A percentile compares a stretch with the other conserved stretches of the same genome.
Conservation (phyloP, 1,140 invertebrate species). For the Microvelia longipes region DNA sequence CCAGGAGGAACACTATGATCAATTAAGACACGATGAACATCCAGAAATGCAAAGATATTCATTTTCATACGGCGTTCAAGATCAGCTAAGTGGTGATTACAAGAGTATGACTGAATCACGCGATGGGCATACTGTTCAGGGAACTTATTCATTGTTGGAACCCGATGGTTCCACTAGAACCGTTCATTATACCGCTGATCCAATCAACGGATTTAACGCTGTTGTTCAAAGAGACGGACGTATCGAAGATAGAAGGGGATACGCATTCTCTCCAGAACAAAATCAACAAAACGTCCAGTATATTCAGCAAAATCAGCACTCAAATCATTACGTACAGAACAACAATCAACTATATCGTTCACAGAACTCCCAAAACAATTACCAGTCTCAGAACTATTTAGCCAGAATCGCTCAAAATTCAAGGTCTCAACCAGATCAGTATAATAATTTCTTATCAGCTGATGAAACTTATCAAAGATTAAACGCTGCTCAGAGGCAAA, state of each 20-base stretch:
- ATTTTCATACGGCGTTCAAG: slow-evolving; percentile 3
- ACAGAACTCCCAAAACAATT: background rate
- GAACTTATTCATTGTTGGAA: slow-evolving; percentile 1
- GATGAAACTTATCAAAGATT: too few relatives aligned
- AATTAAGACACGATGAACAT: too few relatives aligned
- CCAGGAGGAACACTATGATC: background rate
- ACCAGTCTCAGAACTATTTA: background rate
- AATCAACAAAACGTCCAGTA: background rate
- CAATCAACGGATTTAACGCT: slow-evolving; percentile 3
- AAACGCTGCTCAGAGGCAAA: background rate
- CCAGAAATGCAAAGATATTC: background rate
- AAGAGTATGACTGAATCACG: background rate
- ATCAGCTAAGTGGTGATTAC: slow-evolving; percentile 3
- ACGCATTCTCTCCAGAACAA: background rate
- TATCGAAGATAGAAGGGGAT: background rate
- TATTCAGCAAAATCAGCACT: background rate
- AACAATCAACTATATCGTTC: too few relatives aligned
- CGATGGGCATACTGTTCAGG: slow-evolving; percentile 3
- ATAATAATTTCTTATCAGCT: background rate
- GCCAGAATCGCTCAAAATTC: background rate
- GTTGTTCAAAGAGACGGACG: background rate
- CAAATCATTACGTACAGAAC: background rate
- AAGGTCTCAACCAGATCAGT: background rate
- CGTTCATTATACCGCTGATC: background rate
- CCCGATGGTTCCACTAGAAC: slow-evolving; percentile 1